These are phyloP conservation scores for Rhaphigaster nebulosa DNA, from an alignment of 2,888 invertebrate genomes.

Conservation along the genomic window DNA sequence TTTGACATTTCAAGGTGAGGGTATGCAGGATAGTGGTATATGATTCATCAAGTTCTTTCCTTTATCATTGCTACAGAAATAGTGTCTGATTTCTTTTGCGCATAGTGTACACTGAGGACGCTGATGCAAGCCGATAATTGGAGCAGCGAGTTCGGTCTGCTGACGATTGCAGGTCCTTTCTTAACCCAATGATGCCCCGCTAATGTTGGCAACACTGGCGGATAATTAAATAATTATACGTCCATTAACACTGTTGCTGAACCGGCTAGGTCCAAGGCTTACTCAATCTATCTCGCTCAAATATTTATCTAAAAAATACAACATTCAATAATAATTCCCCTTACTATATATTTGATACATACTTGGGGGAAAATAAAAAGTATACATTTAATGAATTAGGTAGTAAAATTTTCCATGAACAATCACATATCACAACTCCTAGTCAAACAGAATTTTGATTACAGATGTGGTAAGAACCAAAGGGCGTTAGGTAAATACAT, in stretches of 20 bases:
- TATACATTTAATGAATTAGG: too few relatives aligned
- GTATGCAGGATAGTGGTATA: not conserved
- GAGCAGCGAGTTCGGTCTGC: slow-evolving; percentile 7
- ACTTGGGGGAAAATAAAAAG: too few relatives aligned
- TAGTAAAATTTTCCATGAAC: too few relatives aligned
- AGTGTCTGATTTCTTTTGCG: not conserved
- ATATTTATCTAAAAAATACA: not conserved
- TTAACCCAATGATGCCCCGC: not conserved
- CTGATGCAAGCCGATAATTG: slow-evolving; percentile 20
- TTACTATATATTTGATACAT: too few relatives aligned
- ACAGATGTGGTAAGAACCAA: too few relatives aligned
- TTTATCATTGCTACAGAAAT: not conserved
- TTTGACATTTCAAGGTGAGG: too few relatives aligned
- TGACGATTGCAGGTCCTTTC: not conserved
- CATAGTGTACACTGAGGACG: not conserved
- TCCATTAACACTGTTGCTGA: not conserved
- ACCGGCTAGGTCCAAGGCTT: not conserved
- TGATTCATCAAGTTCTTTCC: slow-evolving; percentile 4
- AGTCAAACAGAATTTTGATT: too few relatives aligned
- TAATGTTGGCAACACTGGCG: not conserved
- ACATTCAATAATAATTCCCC: too few relatives aligned
- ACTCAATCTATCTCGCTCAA: not conserved
- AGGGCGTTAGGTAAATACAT: too few relatives aligned
- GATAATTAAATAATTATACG: slow-evolving; percentile 16
- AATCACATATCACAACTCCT: too few relatives aligned